Evolutionary conservation across 2,888 invertebrate species (phyloP), one percentile per base, ranked within the genome.

Genomic region (Bhutanitis thaidina): DNA sequence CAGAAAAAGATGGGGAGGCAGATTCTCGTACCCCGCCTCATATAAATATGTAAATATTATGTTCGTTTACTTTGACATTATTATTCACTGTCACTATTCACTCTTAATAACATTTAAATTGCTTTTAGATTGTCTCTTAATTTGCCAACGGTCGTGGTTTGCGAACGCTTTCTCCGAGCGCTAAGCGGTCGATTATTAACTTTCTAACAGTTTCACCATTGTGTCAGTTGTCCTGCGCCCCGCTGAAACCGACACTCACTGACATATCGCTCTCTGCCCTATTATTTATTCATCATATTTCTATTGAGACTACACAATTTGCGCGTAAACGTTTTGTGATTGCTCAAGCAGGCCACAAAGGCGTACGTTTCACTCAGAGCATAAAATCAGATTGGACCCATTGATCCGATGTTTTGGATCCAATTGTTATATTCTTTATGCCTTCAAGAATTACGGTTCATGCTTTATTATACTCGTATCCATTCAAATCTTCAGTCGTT

Each of bases 121-220:
- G 51, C 51, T 48, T 52, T 59, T 53, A 53, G 57, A 61, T 62
- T 59, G 58, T 58, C 39, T 12, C 43, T 48, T 48, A 54, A 55
- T 62, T 64, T 61, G 59, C 56, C 58, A 54, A 56, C 58, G 52
- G 52, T 58, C 55, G 64, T 43, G 59, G 59, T 60, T 59, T 56
- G 57, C 56, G 58, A 54, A 58, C 63, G 66, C 71, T 70, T 69
- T 70, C 71, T 61, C 47, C 55, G 49, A 45, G 46, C 47, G 50
- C 53, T 54, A 50, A 59, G 55, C 62, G 57, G 60, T 59, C 62
- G 57, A 67, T 76, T 68, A 69, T 67, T 64, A 64, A 70, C 72
- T 74, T 73, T 71, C 71, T 61, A 69, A 69, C 53, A 43, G 47
- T 52, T 52, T 52, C 47, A 52, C 47, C 43, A 45, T 45, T 27